A percentile compares a stretch with the other conserved stretches of the same genome.
These are phyloP conservation scores for Drosophila azteca DNA, from an alignment of 1,140 invertebrate genomes.

Conservation along the genomic window DNA sequence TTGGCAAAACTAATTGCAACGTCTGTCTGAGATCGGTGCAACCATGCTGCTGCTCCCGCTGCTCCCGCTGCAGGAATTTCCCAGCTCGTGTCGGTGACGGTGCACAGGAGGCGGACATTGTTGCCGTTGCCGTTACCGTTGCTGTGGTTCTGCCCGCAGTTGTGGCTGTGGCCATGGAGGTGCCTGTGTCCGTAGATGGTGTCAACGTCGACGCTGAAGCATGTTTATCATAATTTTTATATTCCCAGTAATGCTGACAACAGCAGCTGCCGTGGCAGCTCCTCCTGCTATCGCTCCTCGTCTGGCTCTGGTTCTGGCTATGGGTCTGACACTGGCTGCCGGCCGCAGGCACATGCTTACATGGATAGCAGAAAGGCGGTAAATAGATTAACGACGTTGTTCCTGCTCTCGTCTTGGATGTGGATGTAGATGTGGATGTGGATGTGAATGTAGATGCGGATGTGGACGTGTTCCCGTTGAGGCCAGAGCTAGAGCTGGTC, in stretches of 20 bases:
- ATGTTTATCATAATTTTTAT: constrained; percentile 82
- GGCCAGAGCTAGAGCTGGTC: constrained; percentile 30
- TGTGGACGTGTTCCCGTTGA: constrained; percentile 34
- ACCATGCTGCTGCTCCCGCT: constrained; percentile 37
- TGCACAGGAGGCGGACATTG: constrained; percentile 24
- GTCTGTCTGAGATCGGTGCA: constrained; percentile 73
- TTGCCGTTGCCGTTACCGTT: constrained; percentile 28
- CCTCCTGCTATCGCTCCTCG: constrained; percentile 15
- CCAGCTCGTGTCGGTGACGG: constrained; percentile 13
- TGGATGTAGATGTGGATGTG: constrained; percentile 48
- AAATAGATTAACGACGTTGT: constrained; percentile 83
- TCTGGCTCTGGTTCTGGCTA: constrained; percentile 3
- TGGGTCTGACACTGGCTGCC: constrained; percentile 20
- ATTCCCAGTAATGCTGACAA: constrained; percentile 52
- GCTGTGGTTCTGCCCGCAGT: constrained; percentile 9
- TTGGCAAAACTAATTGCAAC: constrained; percentile 82
- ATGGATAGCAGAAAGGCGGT: constrained; percentile 81
- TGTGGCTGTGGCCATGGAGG: constrained; percentile 1
- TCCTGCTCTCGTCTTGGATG: constrained; percentile 72
- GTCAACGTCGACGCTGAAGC: constrained; percentile 60
- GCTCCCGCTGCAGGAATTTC: constrained; percentile 65
- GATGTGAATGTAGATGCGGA: constrained; percentile 46
- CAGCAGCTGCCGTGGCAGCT: constrained; percentile 48
- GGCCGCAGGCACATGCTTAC: constrained; percentile 77
- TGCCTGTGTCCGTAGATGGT: constrained; percentile 26